Percentiles rank a stretch among this genome's conserved stretches.
These are phyloP conservation scores for Platichthys flesus DNA, from an alignment of 2,113 vertebrate species.

Conservation along the genomic window DNA sequence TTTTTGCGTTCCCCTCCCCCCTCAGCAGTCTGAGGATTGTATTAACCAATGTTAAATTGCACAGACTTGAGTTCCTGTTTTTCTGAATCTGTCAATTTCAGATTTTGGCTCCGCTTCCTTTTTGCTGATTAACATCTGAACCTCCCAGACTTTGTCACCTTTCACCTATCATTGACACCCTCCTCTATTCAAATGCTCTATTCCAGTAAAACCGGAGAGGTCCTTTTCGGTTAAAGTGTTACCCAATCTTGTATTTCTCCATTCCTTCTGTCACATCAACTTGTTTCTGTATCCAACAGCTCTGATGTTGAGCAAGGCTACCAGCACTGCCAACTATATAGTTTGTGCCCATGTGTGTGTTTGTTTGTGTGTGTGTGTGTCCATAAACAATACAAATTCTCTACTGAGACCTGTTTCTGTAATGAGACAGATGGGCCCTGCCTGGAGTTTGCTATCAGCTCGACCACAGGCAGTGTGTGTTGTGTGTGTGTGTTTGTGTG, in stretches of 20 bases:
- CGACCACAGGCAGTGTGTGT: conserved; percentile 59
- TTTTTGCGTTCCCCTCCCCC: too few relatives aligned
- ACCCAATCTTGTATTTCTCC: conserved; percentile 35
- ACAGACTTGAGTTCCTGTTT: too few relatives aligned
- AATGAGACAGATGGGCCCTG: conserved; percentile 77
- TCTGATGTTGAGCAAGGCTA: conserved; percentile 57
- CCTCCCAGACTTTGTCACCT: background rate
- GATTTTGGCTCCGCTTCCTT: too few relatives aligned
- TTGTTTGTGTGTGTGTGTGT: conserved; percentile 20
- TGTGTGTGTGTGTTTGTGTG: conserved; percentile 31
- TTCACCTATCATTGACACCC: background rate
- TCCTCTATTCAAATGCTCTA: background rate
- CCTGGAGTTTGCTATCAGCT: conserved; percentile 70
- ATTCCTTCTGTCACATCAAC: conserved; percentile 46
- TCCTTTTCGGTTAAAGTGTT: conserved; percentile 34
- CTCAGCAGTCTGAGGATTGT: too few relatives aligned
- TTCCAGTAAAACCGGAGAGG: conserved; percentile 29
- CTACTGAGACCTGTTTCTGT: conserved; percentile 64
- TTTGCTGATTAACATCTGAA: too few relatives aligned
- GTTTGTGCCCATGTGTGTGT: conserved; percentile 20
- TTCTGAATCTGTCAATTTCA: too few relatives aligned
- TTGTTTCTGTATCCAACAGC: conserved; percentile 48
- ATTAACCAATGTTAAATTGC: too few relatives aligned
- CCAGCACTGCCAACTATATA: conserved; percentile 45
- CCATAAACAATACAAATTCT: conserved; percentile 73